Percentiles rank a stretch among this genome's conserved stretches.
Evolutionary conservation across 2,797 vertebrate species (phyloP).

Genomic region (Microchirus variegatus): DNA sequence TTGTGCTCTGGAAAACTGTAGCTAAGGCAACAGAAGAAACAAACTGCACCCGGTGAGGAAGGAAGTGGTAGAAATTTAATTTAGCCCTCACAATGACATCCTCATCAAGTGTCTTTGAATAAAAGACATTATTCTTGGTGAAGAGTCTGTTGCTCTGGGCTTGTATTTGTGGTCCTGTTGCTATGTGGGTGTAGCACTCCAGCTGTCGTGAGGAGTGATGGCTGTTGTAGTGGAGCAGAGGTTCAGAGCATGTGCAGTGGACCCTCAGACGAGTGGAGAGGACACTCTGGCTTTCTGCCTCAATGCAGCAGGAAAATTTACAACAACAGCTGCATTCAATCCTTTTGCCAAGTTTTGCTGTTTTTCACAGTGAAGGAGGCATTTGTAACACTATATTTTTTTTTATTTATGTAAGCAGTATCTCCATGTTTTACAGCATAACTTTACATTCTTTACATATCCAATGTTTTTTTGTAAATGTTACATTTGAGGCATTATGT

Average conservation of each 20-base stretch:
- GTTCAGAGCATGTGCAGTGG: slow-evolving; percentile 54
- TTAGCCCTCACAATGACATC: not conserved
- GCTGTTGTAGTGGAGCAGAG: slow-evolving; percentile 29
- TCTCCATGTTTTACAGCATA: too few relatives aligned
- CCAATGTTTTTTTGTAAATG: too few relatives aligned
- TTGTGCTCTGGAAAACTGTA: not conserved
- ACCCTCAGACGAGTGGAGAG: slow-evolving; percentile 28
- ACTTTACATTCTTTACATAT: too few relatives aligned
- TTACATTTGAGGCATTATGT: slow-evolving; percentile 3
- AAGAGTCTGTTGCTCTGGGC: slow-evolving; percentile 56
- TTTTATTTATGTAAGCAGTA: not conserved
- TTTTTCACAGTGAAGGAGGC: slow-evolving; percentile 7
- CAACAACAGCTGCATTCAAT: slow-evolving; percentile 48
- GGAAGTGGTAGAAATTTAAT: not conserved
- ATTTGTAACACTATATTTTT: not conserved
- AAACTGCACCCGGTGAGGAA: not conserved
- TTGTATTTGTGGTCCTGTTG: slow-evolving; percentile 58
- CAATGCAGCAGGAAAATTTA: slow-evolving; percentile 43
- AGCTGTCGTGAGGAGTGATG: slow-evolving; percentile 76
- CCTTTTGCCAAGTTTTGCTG: not conserved
- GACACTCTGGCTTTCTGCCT: slow-evolving; percentile 49
- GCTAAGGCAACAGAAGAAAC: slow-evolving; percentile 3
- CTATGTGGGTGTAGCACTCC: slow-evolving; percentile 54
- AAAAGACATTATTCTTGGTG: slow-evolving; percentile 6
- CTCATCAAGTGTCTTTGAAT: not conserved